phyloP scores from a whole-genome alignment of 2,797 vertebrate genomes.

The Fratercula arctica region DNA sequence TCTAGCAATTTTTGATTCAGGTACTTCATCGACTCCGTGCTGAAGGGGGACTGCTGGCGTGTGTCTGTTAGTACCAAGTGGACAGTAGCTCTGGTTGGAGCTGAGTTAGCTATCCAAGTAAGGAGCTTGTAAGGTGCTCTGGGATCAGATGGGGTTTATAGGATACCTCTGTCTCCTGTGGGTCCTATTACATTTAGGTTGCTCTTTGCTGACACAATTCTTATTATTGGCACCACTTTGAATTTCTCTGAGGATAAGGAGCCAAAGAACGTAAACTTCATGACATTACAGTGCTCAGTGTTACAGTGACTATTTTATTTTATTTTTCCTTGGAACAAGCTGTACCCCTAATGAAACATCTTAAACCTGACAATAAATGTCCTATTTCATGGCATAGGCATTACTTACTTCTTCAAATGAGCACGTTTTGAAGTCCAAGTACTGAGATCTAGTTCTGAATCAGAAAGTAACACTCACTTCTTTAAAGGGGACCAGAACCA shows the following conservation, averaged over 20 bases:
- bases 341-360: neutral
- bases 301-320: neutral
- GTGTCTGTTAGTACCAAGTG: accelerated
- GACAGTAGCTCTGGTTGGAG: neutral
- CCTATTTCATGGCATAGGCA: neutral
- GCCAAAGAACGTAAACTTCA: neutral
- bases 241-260: neutral
- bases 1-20: neutral
- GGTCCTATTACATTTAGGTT: neutral
- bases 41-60: neutral
- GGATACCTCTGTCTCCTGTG: neutral
- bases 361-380: conserved; percentile 10
- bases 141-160: neutral
- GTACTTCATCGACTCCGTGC: neutral
- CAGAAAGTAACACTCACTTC: neutral
- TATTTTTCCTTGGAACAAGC: conserved; percentile 1
- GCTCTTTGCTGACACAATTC: neutral
- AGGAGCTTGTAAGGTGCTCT: neutral
- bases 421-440: neutral
- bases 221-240: neutral
- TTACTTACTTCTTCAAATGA: conserved; percentile 1
- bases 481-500: neutral
- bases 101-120: too few relatives aligned
- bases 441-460: neutral
- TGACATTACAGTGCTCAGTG: neutral